Conservation (phyloP, 2,113 vertebrate species). For the Anguilla rostrata region DNA sequence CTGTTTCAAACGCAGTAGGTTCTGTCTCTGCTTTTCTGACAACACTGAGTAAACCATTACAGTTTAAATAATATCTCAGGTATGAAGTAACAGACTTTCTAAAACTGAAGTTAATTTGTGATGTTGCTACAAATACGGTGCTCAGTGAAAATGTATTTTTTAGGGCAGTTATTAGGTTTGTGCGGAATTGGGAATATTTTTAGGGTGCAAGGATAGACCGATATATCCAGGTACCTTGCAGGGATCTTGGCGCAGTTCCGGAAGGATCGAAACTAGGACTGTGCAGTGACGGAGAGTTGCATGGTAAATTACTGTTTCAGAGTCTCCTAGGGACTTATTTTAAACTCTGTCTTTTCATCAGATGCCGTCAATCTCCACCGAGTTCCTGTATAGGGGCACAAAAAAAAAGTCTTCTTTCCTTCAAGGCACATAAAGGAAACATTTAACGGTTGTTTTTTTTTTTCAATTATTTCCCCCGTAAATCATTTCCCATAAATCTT, state of each 20-base stretch:
- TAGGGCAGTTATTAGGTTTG: background rate
- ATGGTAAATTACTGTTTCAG: background rate
- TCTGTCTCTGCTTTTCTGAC: constrained; percentile 26
- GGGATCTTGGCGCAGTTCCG: constrained; percentile 24
- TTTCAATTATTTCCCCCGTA: background rate
- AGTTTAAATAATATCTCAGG: background rate
- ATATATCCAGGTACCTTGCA: constrained; percentile 20
- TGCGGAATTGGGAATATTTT: too few relatives aligned
- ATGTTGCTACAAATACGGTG: too few relatives aligned
- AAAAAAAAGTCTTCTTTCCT: background rate
- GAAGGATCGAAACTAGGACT: constrained; percentile 20
- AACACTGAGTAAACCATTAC: constrained; percentile 15
- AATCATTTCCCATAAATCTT: background rate
- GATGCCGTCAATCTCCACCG: background rate
- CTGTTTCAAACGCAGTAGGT: background rate
- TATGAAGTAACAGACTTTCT: background rate
- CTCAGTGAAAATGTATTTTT: too few relatives aligned
- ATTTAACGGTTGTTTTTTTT: background rate
- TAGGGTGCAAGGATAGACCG: background rate
- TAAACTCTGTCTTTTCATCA: constrained; percentile 4
- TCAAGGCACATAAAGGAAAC: background rate
- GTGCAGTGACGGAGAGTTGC: background rate
- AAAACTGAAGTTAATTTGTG: too few relatives aligned
- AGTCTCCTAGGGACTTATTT: background rate
- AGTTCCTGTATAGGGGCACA: background rate